These are phyloP conservation scores for Drosophila mimica DNA, from an alignment of 2,888 invertebrate species.

Conservation along the genomic window DNA sequence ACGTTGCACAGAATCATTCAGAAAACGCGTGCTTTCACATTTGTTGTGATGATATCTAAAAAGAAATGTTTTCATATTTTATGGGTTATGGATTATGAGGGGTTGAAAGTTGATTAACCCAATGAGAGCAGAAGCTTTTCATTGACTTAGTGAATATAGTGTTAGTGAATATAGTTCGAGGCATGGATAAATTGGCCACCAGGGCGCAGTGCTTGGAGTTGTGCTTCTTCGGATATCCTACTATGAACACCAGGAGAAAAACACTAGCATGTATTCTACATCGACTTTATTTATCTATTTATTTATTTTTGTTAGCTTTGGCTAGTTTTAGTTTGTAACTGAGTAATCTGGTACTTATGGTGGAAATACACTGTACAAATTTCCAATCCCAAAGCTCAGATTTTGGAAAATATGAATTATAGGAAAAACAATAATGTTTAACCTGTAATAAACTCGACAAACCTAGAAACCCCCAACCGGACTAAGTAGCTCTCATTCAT, in stretches of 20 bases:
- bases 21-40: slow-evolving; percentile 46
- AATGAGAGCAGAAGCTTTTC: neutral
- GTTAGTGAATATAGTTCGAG: neutral
- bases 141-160: neutral
- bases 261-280: neutral
- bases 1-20: slow-evolving; percentile 45
- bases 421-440: too few relatives aligned
- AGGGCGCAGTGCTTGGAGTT: neutral
- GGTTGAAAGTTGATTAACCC: slow-evolving; percentile 45
- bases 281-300: neutral
- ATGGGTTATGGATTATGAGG: neutral
- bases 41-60: slow-evolving; percentile 13
- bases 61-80: slow-evolving; percentile 5
- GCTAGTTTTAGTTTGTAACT: neutral
- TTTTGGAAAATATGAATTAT: too few relatives aligned
- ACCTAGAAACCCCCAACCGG: too few relatives aligned
- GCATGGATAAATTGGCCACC: neutral
- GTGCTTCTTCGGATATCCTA: neutral
- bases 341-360: neutral
- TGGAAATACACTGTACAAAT: neutral
- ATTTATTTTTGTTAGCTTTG: neutral
- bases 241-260: neutral
- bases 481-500: too few relatives aligned
- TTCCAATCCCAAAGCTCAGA: neutral
- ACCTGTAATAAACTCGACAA: too few relatives aligned